Evolutionary conservation across 2,888 invertebrate species (phyloP).

Genomic region (Cantharis lateralis): DNA sequence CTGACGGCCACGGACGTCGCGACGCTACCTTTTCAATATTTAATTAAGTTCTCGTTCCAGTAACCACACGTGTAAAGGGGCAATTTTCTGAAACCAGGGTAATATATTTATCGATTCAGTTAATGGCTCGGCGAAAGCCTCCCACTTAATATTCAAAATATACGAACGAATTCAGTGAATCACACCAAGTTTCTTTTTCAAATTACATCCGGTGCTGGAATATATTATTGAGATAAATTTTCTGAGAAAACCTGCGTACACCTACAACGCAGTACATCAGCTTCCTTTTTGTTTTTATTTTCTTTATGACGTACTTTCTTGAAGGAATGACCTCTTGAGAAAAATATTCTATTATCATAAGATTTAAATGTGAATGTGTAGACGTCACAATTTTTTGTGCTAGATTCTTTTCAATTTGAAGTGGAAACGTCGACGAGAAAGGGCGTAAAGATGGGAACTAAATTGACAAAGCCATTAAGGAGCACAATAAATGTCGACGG

Average conservation of each 20-base stretch:
- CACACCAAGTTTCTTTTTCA: not conserved
- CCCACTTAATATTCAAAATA: not conserved
- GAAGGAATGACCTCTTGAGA: not conserved
- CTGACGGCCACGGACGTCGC: not conserved
- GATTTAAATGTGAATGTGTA: not conserved
- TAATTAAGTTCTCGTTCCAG: not conserved
- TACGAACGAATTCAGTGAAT: not conserved
- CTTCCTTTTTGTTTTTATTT: not conserved
- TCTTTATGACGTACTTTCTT: not conserved
- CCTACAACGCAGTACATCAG: not conserved
- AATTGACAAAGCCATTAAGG: not conserved
- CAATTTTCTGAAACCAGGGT: not conserved
- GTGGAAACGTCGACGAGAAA: not conserved
- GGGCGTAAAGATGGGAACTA: not conserved
- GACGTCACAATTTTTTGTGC: not conserved
- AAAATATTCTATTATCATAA: not conserved
- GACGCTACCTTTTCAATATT: not conserved
- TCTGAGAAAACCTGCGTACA: not conserved
- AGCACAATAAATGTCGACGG: not conserved
- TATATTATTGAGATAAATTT: not conserved
- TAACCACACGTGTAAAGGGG: not conserved
- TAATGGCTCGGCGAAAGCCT: not conserved
- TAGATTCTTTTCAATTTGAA: not conserved
- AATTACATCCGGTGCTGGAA: not conserved
- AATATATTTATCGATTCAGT: not conserved